A percentile compares a stretch with the other conserved stretches of the same genome.
phyloP scores from a whole-genome alignment of 2,113 vertebrate species.

The Tupaia chinensis region DNA sequence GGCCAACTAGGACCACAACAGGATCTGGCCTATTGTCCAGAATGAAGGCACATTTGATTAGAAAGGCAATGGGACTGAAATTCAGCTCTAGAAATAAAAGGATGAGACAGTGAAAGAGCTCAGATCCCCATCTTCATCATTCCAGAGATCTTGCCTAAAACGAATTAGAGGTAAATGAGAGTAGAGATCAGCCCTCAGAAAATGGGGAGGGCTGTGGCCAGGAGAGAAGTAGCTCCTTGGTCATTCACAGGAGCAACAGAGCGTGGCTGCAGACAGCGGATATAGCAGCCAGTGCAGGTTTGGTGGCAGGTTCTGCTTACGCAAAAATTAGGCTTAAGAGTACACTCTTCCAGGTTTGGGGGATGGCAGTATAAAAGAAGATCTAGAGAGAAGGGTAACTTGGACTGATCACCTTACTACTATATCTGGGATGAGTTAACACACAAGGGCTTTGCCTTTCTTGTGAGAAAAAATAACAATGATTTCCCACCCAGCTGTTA shows the following conservation, averaged over 20 bases:
- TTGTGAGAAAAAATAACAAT: background rate
- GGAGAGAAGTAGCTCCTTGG: background rate
- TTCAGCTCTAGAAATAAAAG: conserved; percentile 20
- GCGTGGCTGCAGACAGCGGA: too few relatives aligned
- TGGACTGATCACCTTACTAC: background rate
- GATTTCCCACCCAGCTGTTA: background rate
- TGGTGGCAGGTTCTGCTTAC: background rate
- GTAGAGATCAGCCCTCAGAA: background rate
- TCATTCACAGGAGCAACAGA: background rate
- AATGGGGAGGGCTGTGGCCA: background rate
- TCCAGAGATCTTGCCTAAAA: background rate
- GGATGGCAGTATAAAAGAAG: background rate
- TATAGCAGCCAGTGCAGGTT: background rate
- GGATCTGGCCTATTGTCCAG: background rate
- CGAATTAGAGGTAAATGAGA: background rate
- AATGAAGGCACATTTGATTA: background rate
- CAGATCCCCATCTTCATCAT: background rate
- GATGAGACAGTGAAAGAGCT: background rate
- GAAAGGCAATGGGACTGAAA: background rate
- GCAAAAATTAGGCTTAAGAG: background rate
- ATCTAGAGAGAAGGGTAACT: background rate
- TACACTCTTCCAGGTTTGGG: background rate
- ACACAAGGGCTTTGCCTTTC: background rate
- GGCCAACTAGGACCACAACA: background rate
- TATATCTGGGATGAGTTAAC: background rate